Base-by-base conservation (phyloP, 1,140 invertebrate species). In the Orius insidiosus region DNA sequence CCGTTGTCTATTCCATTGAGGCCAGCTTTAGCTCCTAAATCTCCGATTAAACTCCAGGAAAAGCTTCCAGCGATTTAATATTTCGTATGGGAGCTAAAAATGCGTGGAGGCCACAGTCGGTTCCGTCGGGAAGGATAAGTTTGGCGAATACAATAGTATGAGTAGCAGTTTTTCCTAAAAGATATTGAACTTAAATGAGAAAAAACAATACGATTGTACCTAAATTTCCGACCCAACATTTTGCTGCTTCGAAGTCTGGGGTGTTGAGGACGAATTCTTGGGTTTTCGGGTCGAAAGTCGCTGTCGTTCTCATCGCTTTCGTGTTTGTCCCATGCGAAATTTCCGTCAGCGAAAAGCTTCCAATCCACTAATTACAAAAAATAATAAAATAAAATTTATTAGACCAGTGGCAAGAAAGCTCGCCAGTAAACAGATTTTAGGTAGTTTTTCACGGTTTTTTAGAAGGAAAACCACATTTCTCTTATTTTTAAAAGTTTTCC, bases 251-350 rank as follows among this genome's bases (percentile, higher is more conserved):
- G 67, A 94, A 85, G 63, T 90, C 83, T 0, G 92, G 88, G 1
- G 90, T 86, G 59, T 94, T 76, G 7, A 97, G 68, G 16, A 94
- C 69, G 66, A 95, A 96, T 61, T 80, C 74, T 66, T 82, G 65
- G 6, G 71, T 76, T 14, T 62, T 62, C 0, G 75, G 66, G 63
- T 95, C 84, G 61, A 84, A 97, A 0, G 75, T 87, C 2, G 92
- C 90, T 14, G 76, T 86, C 1, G 93, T 96, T 52, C 82, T 71
- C 70, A 96, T 83, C 33, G 76, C 77, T 56, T 85, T 87, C 2
- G 86, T 87, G 62, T 97, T 93, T 36, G 85, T 90, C 1, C 93
- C 93, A 67, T 97, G 92, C 34, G 81, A 73, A 18, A 96, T 70
- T 68, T 97, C 93, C 10, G 93, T 97, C 42, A 97, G 61, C 2